A percentile compares a stretch with the other conserved stretches of the same genome.
Conservation (phyloP, 2,888 invertebrate species). For the Imbricaverruca yamaguchii region DNA sequence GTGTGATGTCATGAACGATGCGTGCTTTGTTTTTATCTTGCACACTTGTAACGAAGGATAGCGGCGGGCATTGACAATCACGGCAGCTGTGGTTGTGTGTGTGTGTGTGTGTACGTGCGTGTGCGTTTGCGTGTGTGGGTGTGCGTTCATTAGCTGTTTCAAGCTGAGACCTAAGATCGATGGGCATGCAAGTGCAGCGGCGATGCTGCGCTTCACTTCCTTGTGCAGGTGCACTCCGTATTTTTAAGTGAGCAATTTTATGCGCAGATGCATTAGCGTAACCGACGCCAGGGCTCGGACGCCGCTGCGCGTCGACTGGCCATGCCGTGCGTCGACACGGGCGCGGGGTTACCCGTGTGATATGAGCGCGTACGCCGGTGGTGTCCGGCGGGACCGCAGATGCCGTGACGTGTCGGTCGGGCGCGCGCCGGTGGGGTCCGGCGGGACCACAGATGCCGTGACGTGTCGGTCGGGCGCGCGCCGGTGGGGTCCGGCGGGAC, state of each 20-base stretch:
- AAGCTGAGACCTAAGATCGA: conserved; percentile 1
- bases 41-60: conserved; percentile 11
- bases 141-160: background rate
- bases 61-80: background rate
- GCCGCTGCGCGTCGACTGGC: too few species aligned
- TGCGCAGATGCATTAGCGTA: too few species aligned
- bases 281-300: too few species aligned
- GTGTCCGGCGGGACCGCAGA: background rate
- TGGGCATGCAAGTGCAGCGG: background rate
- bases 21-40: conserved; percentile 1
- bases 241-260: background rate
- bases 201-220: background rate
- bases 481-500: background rate
- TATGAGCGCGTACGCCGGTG: background rate
- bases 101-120: too few species aligned
- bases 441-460: background rate
- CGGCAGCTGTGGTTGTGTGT: too few species aligned
- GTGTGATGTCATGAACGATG: background rate
- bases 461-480: background rate
- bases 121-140: background rate
- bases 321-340: too few species aligned
- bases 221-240: background rate
- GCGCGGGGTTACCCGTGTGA: background rate
- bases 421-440: background rate
- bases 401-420: background rate